Percentiles rank a stretch among this genome's conserved stretches.
These are phyloP conservation scores for Graphium colonna DNA, from an alignment of 2,888 invertebrate genomes.

Conservation along the genomic window DNA sequence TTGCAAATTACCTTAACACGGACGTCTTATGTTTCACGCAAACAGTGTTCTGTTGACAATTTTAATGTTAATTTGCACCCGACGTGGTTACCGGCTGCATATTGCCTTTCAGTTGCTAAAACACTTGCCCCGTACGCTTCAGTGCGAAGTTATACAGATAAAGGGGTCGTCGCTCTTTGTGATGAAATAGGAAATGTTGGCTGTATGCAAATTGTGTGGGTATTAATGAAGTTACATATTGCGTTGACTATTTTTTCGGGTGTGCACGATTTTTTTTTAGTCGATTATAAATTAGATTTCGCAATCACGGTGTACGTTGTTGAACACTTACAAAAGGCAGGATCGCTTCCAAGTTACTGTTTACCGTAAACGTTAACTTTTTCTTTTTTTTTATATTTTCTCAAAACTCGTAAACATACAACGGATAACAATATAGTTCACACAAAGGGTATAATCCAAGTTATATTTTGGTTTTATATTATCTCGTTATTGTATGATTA, in stretches of 20 bases:
- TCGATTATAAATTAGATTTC: neutral
- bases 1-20: neutral
- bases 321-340: too few relatives aligned
- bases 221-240: neutral
- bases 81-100: neutral
- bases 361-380: too few relatives aligned
- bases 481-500: too few relatives aligned
- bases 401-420: too few relatives aligned
- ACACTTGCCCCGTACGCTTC: slow-evolving; percentile 1
- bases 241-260: neutral
- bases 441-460: too few relatives aligned
- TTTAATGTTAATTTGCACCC: slow-evolving; percentile 6
- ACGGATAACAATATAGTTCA: too few relatives aligned
- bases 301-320: neutral
- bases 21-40: neutral
- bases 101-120: slow-evolving; percentile 4
- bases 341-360: too few relatives aligned
- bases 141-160: slow-evolving; percentile 8
- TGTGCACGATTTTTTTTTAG: neutral
- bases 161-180: slow-evolving; percentile 10
- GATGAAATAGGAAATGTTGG: slow-evolving; percentile 1
- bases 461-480: too few relatives aligned
- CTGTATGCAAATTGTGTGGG: slow-evolving; percentile 7
- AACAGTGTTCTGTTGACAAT: neutral
- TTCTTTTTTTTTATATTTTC: too few relatives aligned